Conservation (phyloP, 53 echinoderm and acorn worm species). For the Patiria pectinifera region DNA sequence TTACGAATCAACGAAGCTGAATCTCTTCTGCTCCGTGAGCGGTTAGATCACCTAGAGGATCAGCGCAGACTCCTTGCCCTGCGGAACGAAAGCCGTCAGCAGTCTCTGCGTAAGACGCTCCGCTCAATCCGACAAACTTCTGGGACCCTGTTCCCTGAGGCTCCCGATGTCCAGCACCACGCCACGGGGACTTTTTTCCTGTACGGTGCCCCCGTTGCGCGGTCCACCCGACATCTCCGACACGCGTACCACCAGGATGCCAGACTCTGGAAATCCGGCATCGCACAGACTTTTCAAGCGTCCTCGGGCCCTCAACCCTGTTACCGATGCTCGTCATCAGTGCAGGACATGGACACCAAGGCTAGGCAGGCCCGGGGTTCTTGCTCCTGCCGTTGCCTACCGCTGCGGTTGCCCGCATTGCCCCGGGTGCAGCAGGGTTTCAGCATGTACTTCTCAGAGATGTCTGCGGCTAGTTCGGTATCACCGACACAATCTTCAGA, state of each 20-base stretch:
- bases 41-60: constrained; percentile 1
- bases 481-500: constrained; percentile 27
- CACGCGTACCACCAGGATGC: neutral
- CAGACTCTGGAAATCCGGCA: neutral
- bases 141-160: constrained; percentile 32
- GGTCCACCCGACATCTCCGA: neutral
- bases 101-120: constrained; percentile 11
- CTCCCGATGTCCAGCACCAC: constrained; percentile 8
- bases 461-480: constrained; percentile 28
- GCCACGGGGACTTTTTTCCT: neutral
- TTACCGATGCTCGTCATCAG: neutral
- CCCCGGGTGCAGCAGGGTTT: constrained; percentile 36
- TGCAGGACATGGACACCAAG: constrained; percentile 1
- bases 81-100: constrained; percentile 27
- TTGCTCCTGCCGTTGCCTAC: constrained; percentile 23
- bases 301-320: neutral
- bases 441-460: constrained; percentile 54
- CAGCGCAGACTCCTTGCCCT: constrained; percentile 23
- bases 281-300: neutral
- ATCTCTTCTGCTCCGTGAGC: constrained; percentile 9
- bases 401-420: constrained; percentile 24
- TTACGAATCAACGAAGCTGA: constrained; percentile 60
- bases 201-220: constrained; percentile 40
- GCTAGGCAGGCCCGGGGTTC: neutral
- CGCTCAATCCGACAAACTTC: constrained; percentile 27